A percentile compares a stretch with the other conserved stretches of the same genome.
phyloP scores from a whole-genome alignment of 2,113 vertebrate genomes.

The Prunella fulvescens region DNA sequence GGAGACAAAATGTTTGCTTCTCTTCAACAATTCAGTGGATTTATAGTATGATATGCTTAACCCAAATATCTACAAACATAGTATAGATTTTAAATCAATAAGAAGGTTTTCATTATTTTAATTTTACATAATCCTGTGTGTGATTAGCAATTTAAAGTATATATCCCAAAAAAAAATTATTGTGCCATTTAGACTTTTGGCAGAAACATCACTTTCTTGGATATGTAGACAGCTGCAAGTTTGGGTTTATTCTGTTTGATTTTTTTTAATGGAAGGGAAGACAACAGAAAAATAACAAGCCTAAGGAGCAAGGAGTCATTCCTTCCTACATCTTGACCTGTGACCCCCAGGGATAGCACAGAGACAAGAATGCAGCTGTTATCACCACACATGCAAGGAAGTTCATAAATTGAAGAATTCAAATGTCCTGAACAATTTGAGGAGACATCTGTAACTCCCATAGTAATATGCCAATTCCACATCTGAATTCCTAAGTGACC shows the following conservation, averaged over 20 bases:
- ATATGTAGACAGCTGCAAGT: not conserved
- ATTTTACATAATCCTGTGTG: not conserved
- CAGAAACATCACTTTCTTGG: not conserved
- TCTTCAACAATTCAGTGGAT: not conserved
- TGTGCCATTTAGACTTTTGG: not conserved
- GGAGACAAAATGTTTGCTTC: not conserved
- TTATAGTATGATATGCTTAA: not conserved
- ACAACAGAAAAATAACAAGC: not conserved
- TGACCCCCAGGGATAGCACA: not conserved
- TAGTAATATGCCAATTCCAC: not conserved
- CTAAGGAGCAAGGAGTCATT: not conserved
- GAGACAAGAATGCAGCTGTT: not conserved
- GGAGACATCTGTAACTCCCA: not conserved
- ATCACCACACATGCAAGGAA: not conserved
- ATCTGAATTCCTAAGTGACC: fast-evolving
- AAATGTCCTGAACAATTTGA: not conserved
- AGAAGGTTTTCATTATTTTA: not conserved
- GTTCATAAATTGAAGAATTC: not conserved
- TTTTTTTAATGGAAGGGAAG: not conserved
- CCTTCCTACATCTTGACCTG: not conserved
- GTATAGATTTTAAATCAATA: not conserved
- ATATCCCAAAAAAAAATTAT: not conserved
- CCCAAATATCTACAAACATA: not conserved
- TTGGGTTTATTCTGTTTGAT: not conserved
- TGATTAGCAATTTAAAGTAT: not conserved